phyloP scores from a whole-genome alignment of 2,888 invertebrate genomes.

The Chironomus riparius region DNA sequence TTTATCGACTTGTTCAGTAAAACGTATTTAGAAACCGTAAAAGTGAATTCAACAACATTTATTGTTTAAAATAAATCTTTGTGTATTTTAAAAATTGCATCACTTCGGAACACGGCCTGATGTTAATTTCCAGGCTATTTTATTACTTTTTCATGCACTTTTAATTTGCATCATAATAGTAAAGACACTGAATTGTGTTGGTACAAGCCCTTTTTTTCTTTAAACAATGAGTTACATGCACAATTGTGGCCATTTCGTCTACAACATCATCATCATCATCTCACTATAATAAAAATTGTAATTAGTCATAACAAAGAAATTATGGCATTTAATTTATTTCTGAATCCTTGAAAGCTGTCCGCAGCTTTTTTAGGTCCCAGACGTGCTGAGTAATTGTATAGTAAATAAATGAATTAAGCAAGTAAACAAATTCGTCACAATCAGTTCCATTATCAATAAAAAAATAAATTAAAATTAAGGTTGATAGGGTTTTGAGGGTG shows the following conservation, averaged over 20 bases:
- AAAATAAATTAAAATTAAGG: not conserved
- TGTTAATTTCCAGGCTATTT: not conserved
- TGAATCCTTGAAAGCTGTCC: not conserved
- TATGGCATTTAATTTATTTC: too few species aligned
- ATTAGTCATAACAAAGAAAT: not conserved
- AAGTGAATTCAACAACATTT: not conserved
- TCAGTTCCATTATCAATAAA: not conserved
- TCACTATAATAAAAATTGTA: too few species aligned
- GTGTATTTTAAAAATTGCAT: not conserved
- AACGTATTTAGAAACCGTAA: not conserved
- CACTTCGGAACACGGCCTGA: not conserved
- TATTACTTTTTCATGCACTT: conserved; percentile 6
- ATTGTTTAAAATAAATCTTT: not conserved
- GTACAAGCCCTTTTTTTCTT: too few species aligned
- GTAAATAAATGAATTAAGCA: not conserved
- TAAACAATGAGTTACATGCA: too few species aligned
- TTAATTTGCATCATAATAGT: not conserved
- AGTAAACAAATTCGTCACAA: not conserved
- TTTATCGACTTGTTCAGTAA: not conserved
- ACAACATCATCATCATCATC: too few species aligned
- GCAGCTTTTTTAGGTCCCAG: not conserved
- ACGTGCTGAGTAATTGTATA: not conserved
- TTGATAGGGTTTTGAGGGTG: not conserved
- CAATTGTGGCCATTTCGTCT: too few species aligned
- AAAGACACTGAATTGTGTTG: too few species aligned